These are phyloP conservation scores for Crenichthys baileyi DNA, from an alignment of 2,797 vertebrate species.

Conservation along the genomic window DNA sequence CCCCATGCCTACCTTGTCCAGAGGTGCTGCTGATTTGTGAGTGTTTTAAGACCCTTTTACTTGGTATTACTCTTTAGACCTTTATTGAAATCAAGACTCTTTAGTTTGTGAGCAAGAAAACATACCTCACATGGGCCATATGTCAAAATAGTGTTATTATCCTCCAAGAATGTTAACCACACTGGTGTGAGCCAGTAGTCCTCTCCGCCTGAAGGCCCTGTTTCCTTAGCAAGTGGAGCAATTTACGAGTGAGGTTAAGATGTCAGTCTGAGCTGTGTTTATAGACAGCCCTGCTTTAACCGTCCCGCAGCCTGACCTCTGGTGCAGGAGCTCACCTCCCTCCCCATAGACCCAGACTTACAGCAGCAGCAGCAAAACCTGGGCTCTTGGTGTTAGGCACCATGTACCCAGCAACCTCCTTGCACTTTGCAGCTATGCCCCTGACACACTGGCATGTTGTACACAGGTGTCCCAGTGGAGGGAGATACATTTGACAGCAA, in stretches of 20 bases:
- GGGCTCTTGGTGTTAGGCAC: conserved; percentile 75
- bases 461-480: conserved; percentile 87
- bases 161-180: conserved; percentile 69
- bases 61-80: background rate
- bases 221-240: conserved; percentile 67
- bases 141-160: conserved; percentile 72
- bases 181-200: conserved; percentile 51
- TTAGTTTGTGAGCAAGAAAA: conserved; percentile 33
- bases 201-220: conserved; percentile 56
- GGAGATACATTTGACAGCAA: conserved; percentile 88
- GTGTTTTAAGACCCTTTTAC: conserved; percentile 9
- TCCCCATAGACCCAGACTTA: conserved; percentile 71
- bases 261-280: conserved; percentile 72
- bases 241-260: conserved; percentile 79
- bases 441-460: conserved; percentile 83
- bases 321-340: conserved; percentile 45
- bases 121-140: conserved; percentile 54
- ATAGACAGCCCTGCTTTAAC: conserved; percentile 60
- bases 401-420: conserved; percentile 79
- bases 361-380: conserved; percentile 37
- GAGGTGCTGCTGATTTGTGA: background rate
- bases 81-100: conserved; percentile 16
- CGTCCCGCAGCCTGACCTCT: conserved; percentile 75
- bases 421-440: conserved; percentile 83
- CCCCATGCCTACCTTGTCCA: background rate